Conservation (phyloP, 2,113 vertebrate genomes). For the Poeciliopsis retropinna region DNA sequence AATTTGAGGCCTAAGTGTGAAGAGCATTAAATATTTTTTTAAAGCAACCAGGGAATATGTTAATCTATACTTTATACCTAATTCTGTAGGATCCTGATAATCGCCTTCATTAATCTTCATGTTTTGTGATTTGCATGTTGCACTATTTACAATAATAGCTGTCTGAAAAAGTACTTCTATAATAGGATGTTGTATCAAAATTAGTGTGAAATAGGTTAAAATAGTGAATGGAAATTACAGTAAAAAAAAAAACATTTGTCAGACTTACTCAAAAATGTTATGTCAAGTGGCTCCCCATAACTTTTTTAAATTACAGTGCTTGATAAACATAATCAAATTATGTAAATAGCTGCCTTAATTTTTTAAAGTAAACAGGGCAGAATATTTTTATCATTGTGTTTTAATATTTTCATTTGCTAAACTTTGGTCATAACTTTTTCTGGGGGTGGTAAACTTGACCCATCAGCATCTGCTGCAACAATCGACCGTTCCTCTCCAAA, state of each 20-base stretch:
- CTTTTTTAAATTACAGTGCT: too few relatives aligned
- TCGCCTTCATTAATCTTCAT: background rate
- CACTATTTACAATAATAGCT: background rate
- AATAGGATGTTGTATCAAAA: too few relatives aligned
- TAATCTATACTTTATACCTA: background rate
- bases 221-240: too few relatives aligned
- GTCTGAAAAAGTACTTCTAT: background rate
- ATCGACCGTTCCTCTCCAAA: constrained; percentile 12
- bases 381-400: too few relatives aligned
- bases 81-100: background rate
- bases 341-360: too few relatives aligned
- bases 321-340: too few relatives aligned
- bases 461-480: constrained; percentile 1
- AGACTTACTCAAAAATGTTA: too few relatives aligned
- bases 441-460: background rate
- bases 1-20: background rate
- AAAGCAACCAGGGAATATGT: background rate
- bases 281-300: too few relatives aligned
- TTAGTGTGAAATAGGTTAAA: too few relatives aligned
- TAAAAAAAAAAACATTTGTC: too few relatives aligned
- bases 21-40: constrained; percentile 1
- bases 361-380: too few relatives aligned
- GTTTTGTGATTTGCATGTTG: background rate
- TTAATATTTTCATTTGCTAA: too few relatives aligned
- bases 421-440: background rate